Base-by-base conservation (phyloP, 2,113 vertebrate genomes). In the Lasiurus cinereus region DNA sequence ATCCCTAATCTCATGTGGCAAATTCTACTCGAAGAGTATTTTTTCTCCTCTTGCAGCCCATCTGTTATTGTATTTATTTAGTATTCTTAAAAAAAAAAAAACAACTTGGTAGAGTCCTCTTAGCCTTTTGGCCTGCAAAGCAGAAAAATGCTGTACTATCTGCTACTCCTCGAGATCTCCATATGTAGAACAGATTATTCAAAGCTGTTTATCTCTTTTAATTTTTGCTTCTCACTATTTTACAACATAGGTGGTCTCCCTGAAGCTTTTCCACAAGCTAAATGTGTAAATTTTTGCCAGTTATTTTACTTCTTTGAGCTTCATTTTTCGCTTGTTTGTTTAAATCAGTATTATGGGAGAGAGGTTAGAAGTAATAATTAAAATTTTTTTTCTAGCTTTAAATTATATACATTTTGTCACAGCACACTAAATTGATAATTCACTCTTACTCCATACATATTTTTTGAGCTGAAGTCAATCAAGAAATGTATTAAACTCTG, bases 21-120 rank as follows among this genome's bases (percentile, higher is more conserved):
- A 94, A 95, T 97, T 69, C 88, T 91, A 93, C 43, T 92, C 72
- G 87, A 50, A 72, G 33, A 29, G 46, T 76, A 96, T 64, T 96
- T 95, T 93, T 48, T 91, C 94, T 96, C 86, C 73, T 50, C 76
- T 96, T 94, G 12, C 24, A 97, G 69, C 18, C 93, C 96, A 97
- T 76, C 66, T 95, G 70, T 95, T 94, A 18, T 91, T 95, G 83
- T 88, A 88, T 95, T 97, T 95, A 69, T 88, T 97, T 94, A 67
- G 73, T 76, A 77, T 90, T 95, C 62, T 95, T 83, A 52, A 1
- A 91, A 95, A 52, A 79, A 78, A 59, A 8, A 80, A 31, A 31
- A 48, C 86, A 91, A 36, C 31, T 80, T 74, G 46, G 39, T 77
- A 78, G 69, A 89, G 79, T 64, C 66, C 77, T 97, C 59, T 67